Base-by-base conservation (phyloP, 2,888 invertebrate genomes). In the Lordiphosa fenestrarum region DNA sequence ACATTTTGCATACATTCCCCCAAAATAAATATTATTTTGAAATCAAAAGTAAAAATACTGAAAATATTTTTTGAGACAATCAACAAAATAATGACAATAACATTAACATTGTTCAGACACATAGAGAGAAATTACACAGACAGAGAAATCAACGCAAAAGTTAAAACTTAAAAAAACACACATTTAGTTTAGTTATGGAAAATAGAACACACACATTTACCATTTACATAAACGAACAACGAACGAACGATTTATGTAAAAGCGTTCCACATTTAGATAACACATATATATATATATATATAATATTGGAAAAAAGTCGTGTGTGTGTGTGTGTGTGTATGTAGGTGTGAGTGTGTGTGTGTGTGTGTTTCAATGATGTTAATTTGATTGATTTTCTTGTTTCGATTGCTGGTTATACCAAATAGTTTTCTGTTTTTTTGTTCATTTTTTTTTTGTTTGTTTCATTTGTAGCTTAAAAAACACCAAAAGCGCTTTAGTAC, bases 251-350 rank as follows among this genome's bases (percentile, higher is more conserved):
- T 85, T 83, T 85, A 85, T 85, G 85, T 83, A 83, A 86, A 86
- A 86, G 82, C 87, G 82, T 86, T 86, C 82, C 84, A 85, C 84
- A 84, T 84, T 84, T 84, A 84, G 85, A 86, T 84, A 73, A 73
- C 82, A 85, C 74, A 85, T 85, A 84, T 76, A 73, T 84, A 77
- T 66, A 63, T 53, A 56, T 62, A 57, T 66, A 46, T 51, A 41
- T 50, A 47, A 35, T 69, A 66, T 58, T 35, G 47, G 30, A 13
- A 47, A 53, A 53, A 41, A 10, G 35, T 33, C 25, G 50, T 55
- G 36, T 44, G 48, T 55, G 36, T 57, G 38, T 46, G 12, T 51
- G 25, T 19, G 19, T 19, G 33, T 58, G 38, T 64, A 58, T 69
- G 23, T 64, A 44, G 47, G 51, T 51, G 42, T 69, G 38, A 55